Evolutionary conservation across 2,888 invertebrate species (phyloP).

Genomic region (Phania funesta): DNA sequence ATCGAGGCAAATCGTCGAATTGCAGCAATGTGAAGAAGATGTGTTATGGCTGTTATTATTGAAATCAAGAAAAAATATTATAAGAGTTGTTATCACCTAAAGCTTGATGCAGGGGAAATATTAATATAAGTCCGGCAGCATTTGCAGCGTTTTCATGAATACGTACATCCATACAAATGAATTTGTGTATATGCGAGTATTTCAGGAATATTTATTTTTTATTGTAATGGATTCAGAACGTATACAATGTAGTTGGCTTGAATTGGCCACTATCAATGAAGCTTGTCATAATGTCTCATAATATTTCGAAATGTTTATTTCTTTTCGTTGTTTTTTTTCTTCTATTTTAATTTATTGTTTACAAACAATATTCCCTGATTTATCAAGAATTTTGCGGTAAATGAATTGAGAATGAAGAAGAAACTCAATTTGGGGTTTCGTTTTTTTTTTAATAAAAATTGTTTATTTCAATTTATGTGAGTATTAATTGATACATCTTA

Average conservation of each 20-base stretch:
- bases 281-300: conserved; percentile 42
- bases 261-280: conserved; percentile 46
- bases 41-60: too few relatives aligned
- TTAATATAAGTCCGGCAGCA: conserved; percentile 24
- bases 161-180: too few relatives aligned
- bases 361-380: conserved; percentile 30
- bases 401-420: not conserved
- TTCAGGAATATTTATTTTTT: conserved; percentile 19
- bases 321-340: not conserved
- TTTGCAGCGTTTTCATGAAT: too few relatives aligned
- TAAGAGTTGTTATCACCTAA: too few relatives aligned
- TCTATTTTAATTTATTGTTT: conserved; percentile 3
- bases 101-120: too few relatives aligned
- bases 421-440: not conserved
- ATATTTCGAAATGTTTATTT: conserved; percentile 51
- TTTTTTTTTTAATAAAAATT: not conserved
- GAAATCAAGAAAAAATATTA: too few relatives aligned
- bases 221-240: conserved; percentile 34
- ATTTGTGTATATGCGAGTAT: not conserved
- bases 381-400: conserved; percentile 29
- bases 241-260: conserved; percentile 37
- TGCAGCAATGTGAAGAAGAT: too few relatives aligned
- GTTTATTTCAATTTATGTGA: not conserved
- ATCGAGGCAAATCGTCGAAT: too few relatives aligned
- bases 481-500: not conserved